Conservation (phyloP, 2,113 vertebrate genomes). For the Andinoacara biseriatus region DNA sequence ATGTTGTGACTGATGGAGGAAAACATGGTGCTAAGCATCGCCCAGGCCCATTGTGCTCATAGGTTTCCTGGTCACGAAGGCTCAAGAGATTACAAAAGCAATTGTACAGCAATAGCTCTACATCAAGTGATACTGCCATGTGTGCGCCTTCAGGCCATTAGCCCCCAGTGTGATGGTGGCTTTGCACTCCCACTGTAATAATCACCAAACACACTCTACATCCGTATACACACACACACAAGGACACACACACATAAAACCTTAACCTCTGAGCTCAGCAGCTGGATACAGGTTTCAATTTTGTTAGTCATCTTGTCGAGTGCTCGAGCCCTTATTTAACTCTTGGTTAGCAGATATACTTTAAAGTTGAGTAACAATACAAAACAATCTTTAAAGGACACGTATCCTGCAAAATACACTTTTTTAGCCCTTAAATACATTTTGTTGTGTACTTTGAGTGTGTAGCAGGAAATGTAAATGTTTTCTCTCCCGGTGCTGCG, state of each 20-base stretch:
- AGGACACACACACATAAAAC: not conserved
- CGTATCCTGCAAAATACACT: too few relatives aligned
- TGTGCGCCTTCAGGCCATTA: slow-evolving; percentile 45
- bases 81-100: slow-evolving; percentile 55
- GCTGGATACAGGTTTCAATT: not conserved
- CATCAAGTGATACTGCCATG: slow-evolving; percentile 43
- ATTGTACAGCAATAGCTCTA: slow-evolving; percentile 52
- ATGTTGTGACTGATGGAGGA: slow-evolving; percentile 47
- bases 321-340: not conserved
- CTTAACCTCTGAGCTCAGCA: slow-evolving; percentile 2
- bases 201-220: slow-evolving; percentile 12
- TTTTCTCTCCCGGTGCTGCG: too few relatives aligned
- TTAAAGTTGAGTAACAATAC: too few relatives aligned
- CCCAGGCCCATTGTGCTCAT: slow-evolving; percentile 37
- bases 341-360: too few relatives aligned
- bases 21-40: slow-evolving; percentile 40
- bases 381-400: too few relatives aligned
- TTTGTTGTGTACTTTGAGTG: too few relatives aligned
- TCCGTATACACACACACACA: not conserved
- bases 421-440: too few relatives aligned
- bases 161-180: slow-evolving; percentile 34
- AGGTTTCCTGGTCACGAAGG: slow-evolving; percentile 49
- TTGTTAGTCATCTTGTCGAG: not conserved
- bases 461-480: too few relatives aligned
- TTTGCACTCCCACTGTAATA: slow-evolving; percentile 39